Base-by-base conservation (phyloP, 2,888 invertebrate species). In the Germaria angustata region DNA sequence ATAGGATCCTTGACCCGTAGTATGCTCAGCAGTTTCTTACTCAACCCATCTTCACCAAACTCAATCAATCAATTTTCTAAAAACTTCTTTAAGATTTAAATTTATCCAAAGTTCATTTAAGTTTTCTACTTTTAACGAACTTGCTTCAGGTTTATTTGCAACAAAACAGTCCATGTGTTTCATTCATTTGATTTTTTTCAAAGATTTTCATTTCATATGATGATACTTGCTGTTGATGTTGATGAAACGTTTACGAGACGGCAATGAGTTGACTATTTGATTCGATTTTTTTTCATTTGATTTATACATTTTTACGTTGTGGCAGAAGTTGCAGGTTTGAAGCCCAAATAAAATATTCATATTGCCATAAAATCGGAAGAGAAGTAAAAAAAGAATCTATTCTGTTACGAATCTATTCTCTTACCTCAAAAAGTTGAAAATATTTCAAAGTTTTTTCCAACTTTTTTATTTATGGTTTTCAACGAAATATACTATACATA, bases 221-320 rank as follows among this genome's bases (percentile, higher is more conserved):
- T 65, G 46, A 53, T 32, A 32, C 53, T n/a, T 53, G 32, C n/a
- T 34, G 8, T 20, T 44, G 44, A 32, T 69, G 41, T 24, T 44
- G 57, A 34, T 51, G 49, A 28, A 73, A 63, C 20, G 15, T 53
- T 49, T 22, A 36, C 36, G 32, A 41, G 36, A 11, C 34, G n/a
- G 59, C 17, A 13, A 41, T 55, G 68, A 39, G n/a, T 55, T 55
- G 55, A 69, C 39, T 68, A 41, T 68, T 68, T 68, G 13, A 24
- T 51, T 51, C 32, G 1, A 17, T 44, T 71, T 72, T 53, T 68
- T 51, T 61, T 51, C 15, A 32, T 55, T 28, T 59, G 11, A 36
- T 59, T 46, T 49, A 46, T 15, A 17, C 24, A 2, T 3, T 49
- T 8, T 8, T 24, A 24, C 15, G 39, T 72, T 34, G 7, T 44